phyloP scores from a whole-genome alignment of 2,888 invertebrate species.

The Meloe dianella region DNA sequence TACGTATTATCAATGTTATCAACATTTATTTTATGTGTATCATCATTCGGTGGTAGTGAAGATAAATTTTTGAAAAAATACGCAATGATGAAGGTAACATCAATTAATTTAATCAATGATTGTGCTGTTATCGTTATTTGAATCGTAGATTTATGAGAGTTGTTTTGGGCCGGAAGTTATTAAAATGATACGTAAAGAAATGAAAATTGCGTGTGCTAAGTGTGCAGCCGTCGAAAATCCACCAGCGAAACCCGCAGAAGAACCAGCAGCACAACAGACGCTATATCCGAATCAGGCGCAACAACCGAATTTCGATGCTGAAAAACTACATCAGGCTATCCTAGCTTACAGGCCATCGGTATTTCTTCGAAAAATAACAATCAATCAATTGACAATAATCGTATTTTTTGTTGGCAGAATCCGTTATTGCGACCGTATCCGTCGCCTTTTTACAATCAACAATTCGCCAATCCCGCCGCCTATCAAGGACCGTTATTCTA shows the following conservation, averaged over 20 bases:
- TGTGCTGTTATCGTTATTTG: not conserved
- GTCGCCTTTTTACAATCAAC: conserved; percentile 48
- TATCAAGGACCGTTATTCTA: conserved; percentile 54
- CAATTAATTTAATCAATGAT: not conserved
- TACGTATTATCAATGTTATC: conserved; percentile 16
- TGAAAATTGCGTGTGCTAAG: conserved; percentile 71
- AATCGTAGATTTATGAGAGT: conserved; percentile 71
- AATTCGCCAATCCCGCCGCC: conserved; percentile 35
- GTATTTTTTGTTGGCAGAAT: conserved; percentile 41
- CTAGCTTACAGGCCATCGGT: conserved; percentile 66
- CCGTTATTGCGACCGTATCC: conserved; percentile 59
- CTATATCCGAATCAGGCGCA: conserved; percentile 30
- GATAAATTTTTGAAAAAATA: conserved; percentile 74
- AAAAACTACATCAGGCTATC: conserved; percentile 64
- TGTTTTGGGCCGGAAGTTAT: conserved; percentile 73
- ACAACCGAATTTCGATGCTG: conserved; percentile 56
- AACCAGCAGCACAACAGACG: conserved; percentile 33
- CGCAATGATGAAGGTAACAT: conserved; percentile 72
- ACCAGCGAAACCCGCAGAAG: conserved; percentile 29
- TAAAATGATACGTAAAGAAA: conserved; percentile 71
- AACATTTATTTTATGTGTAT: conserved; percentile 42
- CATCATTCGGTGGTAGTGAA: conserved; percentile 65
- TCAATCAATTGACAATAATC: not conserved
- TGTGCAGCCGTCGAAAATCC: conserved; percentile 65
- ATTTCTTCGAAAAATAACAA: not conserved